A percentile compares a stretch with the other conserved stretches of the same genome.
phyloP scores from a whole-genome alignment of 2,113 vertebrate genomes.

The Rana temporaria region DNA sequence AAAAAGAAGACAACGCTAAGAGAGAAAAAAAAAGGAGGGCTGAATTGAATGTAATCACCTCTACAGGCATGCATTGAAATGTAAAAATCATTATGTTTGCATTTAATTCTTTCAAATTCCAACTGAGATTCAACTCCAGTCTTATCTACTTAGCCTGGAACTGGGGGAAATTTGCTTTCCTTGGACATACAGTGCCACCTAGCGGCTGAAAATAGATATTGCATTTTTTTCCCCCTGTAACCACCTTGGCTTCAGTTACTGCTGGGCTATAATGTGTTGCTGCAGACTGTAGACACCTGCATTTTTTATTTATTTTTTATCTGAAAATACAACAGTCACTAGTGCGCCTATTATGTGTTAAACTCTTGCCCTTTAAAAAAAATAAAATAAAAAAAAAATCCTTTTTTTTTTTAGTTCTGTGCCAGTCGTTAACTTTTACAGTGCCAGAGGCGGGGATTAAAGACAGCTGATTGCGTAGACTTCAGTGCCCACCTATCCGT shows the following conservation, averaged over 20 bases:
- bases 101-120: slow-evolving; percentile 32
- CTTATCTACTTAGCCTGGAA: neutral
- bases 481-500: too few relatives aligned
- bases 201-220: slow-evolving; percentile 59
- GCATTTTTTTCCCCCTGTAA: neutral
- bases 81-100: slow-evolving; percentile 49
- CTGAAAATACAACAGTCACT: neutral
- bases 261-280: neutral
- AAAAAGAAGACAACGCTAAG: neutral
- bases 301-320: neutral
- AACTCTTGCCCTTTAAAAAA: too few relatives aligned
- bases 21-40: neutral
- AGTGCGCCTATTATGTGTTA: neutral
- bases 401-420: neutral
- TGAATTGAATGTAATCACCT: slow-evolving; percentile 23
- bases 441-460: neutral
- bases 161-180: neutral
- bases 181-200: slow-evolving; percentile 66
- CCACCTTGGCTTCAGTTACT: slow-evolving; percentile 11
- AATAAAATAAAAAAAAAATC: too few relatives aligned
- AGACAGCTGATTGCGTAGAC: too few relatives aligned
- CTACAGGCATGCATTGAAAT: slow-evolving; percentile 24
- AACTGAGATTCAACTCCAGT: slow-evolving; percentile 11
- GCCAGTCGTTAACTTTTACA: slow-evolving; percentile 3
- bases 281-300: slow-evolving; percentile 34